These are phyloP conservation scores for Yasuhikotakia modesta DNA, from an alignment of 2,797 vertebrate species.

Conservation along the genomic window DNA sequence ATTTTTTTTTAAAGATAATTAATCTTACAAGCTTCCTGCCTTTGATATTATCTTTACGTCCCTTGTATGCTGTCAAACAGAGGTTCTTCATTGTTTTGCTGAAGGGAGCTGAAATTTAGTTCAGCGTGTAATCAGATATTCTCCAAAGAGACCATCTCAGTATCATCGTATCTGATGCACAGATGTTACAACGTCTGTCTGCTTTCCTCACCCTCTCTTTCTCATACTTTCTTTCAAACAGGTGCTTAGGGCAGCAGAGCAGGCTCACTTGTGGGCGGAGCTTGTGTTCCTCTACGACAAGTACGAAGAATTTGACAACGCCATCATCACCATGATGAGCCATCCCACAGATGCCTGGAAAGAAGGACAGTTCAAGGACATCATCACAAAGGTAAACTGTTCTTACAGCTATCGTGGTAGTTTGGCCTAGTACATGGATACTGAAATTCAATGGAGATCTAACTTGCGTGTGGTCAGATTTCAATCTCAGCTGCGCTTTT, in stretches of 20 bases:
- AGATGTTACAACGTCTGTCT: constrained; percentile 40
- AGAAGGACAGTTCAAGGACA: constrained; percentile 98
- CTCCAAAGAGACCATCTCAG: constrained; percentile 3
- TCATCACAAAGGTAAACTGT: constrained; percentile 90
- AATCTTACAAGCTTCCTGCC: background rate
- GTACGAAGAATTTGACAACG: constrained; percentile 97
- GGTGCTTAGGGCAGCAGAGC: constrained; percentile 95
- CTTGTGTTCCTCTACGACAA: constrained; percentile 98
- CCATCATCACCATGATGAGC: constrained; percentile 99
- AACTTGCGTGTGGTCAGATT: background rate
- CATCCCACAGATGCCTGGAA: constrained; percentile 97
- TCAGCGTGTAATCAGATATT: constrained; percentile 27
- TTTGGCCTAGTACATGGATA: background rate
- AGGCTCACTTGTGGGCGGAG: constrained; percentile 65
- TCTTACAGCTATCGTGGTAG: background rate
- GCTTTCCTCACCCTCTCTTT: background rate
- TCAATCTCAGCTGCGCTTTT: background rate
- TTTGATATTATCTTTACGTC: background rate
- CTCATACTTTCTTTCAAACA: constrained; percentile 57
- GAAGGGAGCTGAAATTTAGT: constrained; percentile 13
- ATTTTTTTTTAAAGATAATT: background rate
- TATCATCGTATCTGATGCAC: constrained; percentile 6
- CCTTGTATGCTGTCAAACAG: constrained; percentile 5
- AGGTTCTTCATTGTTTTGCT: background rate
- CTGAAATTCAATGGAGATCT: background rate